A percentile compares a stretch with the other conserved stretches of the same genome.
Conservation (phyloP, 2,888 invertebrate species). For the Protophormia terraenovae region DNA sequence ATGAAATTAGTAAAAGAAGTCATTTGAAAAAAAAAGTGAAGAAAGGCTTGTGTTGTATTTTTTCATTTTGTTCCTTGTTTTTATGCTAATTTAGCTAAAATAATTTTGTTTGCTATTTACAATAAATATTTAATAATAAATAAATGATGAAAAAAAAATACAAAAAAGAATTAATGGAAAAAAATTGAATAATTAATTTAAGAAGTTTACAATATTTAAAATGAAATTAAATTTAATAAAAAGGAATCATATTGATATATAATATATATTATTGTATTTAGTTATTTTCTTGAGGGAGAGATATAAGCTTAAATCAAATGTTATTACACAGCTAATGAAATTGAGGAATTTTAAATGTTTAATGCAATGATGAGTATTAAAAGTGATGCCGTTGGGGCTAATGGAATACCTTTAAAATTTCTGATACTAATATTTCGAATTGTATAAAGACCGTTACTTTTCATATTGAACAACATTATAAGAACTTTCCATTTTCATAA, state of each 20-base stretch:
- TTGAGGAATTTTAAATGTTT: no score
- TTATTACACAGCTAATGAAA: no score
- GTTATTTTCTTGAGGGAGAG: neutral
- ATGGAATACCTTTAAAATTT: no score
- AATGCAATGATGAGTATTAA: no score
- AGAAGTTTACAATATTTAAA: slow-evolving; percentile 62
- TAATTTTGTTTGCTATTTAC: slow-evolving; percentile 64
- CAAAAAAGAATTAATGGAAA: slow-evolving; percentile 31
- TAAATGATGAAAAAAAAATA: slow-evolving; percentile 19
- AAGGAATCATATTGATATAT: slow-evolving; percentile 61
- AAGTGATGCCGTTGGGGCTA: no score
- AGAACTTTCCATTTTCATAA: no score
- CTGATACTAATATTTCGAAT: no score
- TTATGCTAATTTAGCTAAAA: slow-evolving; percentile 65
- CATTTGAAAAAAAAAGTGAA: neutral
- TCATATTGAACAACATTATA: no score
- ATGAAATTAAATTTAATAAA: slow-evolving; percentile 63
- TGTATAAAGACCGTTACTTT: no score
- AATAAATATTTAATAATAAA: slow-evolving; percentile 53
- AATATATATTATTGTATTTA: slow-evolving; percentile 5
- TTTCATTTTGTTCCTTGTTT: slow-evolving; percentile 63
- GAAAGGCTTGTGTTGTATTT: slow-evolving; percentile 60
- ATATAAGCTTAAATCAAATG: no score
- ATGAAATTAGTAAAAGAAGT: neutral
- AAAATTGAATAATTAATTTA: slow-evolving; percentile 47